Percentiles rank a stretch among this genome's conserved stretches.
phyloP scores from a whole-genome alignment of 1,140 invertebrate species.

The Holotrichia oblita region DNA sequence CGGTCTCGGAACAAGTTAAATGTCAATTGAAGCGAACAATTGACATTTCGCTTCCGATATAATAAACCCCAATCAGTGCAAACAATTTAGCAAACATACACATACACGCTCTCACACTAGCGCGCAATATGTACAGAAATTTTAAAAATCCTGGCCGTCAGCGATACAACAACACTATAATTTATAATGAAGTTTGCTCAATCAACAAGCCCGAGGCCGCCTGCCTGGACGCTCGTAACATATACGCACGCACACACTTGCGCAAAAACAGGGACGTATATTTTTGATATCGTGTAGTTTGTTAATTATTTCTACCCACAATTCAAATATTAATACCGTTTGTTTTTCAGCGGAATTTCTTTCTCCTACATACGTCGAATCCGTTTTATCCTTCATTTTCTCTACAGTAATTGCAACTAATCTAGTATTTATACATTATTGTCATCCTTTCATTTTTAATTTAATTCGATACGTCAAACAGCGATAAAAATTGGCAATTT shows the following conservation, averaged over 20 bases:
- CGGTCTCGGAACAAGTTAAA: slow-evolving; percentile 12
- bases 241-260: not conserved
- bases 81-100: slow-evolving; percentile 33
- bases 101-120: not conserved
- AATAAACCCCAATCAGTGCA: slow-evolving; percentile 41
- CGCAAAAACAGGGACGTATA: not conserved
- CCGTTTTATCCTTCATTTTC: not conserved
- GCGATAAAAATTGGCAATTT: not conserved
- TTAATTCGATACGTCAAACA: no score
- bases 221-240: not conserved
- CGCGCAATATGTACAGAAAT: slow-evolving; percentile 41
- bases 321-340: slow-evolving; percentile 38
- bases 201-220: slow-evolving; percentile 39
- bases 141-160: slow-evolving; percentile 43
- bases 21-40: slow-evolving; percentile 29
- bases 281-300: slow-evolving; percentile 40
- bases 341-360: slow-evolving; percentile 26
- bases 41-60: slow-evolving; percentile 37
- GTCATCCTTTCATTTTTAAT: no score
- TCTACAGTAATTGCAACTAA: not conserved
- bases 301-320: slow-evolving; percentile 41
- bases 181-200: slow-evolving; percentile 43
- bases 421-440: no score
- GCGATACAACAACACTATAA: slow-evolving; percentile 43
- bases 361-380: not conserved